A percentile compares a stretch with the other conserved stretches of the same genome.
Conservation (phyloP, 2,797 vertebrate genomes). For the Eptatretus atami region DNA sequence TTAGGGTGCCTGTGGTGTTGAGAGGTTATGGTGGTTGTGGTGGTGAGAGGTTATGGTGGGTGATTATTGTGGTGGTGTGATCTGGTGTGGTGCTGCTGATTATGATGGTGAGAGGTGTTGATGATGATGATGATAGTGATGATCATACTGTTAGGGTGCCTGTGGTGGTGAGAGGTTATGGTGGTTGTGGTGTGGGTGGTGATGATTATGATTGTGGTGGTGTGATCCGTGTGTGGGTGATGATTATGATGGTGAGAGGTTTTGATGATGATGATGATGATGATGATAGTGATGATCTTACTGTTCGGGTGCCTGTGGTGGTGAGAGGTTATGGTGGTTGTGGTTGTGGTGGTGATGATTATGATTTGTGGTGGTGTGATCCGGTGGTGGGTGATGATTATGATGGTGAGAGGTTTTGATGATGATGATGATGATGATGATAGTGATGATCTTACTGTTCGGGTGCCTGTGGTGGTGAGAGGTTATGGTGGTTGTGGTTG, state of each 20-base stretch:
- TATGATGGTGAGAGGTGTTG: not conserved
- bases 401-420: not conserved
- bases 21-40: too few species aligned
- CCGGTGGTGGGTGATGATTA: not conserved
- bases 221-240: not conserved
- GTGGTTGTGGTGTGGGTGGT: not conserved
- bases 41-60: not conserved
- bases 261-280: not conserved
- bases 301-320: not conserved
- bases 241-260: not conserved
- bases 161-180: not conserved
- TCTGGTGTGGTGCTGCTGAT: not conserved
- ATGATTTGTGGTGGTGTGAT: not conserved
- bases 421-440: not conserved
- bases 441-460: accelerated
- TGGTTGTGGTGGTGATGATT: not conserved
- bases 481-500: too few species aligned
- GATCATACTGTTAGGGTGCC: not conserved
- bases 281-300: not conserved
- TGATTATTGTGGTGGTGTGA: not conserved
- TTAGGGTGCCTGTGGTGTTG: not conserved
- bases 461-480: not conserved
- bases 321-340: not conserved
- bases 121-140: not conserved
- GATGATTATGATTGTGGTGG: not conserved